Evolutionary conservation across 2,113 vertebrate genomes (phyloP).

Genomic region (Lagenorhynchus albirostris): DNA sequence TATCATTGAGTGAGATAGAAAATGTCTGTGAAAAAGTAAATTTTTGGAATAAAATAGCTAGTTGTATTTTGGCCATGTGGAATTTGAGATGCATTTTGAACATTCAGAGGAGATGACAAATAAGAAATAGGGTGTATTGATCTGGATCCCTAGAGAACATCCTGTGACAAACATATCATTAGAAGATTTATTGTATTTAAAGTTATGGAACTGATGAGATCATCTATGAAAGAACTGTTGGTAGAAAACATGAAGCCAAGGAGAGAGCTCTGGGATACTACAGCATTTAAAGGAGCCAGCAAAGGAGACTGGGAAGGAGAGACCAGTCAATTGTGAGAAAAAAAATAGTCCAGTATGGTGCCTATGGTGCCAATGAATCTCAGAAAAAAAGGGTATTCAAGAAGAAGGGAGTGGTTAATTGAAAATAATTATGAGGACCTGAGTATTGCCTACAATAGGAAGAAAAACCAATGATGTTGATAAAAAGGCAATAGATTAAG

Average conservation of each 20-base stretch:
- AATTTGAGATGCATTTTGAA: not conserved
- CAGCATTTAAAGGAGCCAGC: not conserved
- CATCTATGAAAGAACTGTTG: not conserved
- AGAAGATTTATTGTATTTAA: not conserved
- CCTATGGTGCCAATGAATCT: not conserved
- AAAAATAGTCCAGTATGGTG: not conserved
- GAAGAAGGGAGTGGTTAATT: not conserved
- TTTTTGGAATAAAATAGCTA: not conserved
- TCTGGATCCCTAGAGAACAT: not conserved
- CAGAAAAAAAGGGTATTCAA: not conserved
- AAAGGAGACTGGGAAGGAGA: not conserved
- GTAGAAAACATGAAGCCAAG: not conserved
- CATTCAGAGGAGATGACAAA: not conserved
- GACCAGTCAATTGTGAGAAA: not conserved
- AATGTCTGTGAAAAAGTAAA: not conserved
- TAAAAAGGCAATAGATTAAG: not conserved
- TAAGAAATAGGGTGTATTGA: not conserved
- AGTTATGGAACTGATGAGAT: not conserved
- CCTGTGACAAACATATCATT: not conserved
- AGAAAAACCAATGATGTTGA: not conserved
- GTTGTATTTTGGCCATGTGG: not conserved
- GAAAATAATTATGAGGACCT: not conserved
- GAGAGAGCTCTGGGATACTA: not conserved
- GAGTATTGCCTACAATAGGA: not conserved
- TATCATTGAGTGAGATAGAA: not conserved